Evolutionary conservation across 2,113 vertebrate genomes (phyloP).

Genomic region (Procapra przewalskii): DNA sequence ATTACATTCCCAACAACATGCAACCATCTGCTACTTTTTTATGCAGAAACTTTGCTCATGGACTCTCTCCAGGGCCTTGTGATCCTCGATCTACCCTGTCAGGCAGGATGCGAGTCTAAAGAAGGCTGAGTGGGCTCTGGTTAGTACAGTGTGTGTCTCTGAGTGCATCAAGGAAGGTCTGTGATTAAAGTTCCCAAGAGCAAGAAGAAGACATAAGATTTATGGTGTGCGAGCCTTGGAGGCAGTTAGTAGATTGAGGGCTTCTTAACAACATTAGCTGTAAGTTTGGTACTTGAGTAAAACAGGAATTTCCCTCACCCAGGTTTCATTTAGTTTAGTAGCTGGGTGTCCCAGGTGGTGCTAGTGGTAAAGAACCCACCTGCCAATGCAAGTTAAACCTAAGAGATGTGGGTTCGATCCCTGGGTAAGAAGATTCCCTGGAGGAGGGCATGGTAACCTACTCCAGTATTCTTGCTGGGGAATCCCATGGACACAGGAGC

Average conservation of each 20-base stretch:
- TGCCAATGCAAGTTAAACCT: neutral
- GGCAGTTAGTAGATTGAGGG: neutral
- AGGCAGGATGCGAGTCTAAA: accelerated
- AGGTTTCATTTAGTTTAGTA: slow-evolving; percentile 39
- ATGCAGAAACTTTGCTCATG: neutral
- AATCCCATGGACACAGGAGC: neutral
- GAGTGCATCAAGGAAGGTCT: neutral
- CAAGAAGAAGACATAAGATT: neutral
- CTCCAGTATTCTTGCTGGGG: neutral
- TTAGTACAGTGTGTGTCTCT: neutral
- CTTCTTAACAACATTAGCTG: slow-evolving; percentile 14
- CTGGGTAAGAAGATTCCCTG: neutral
- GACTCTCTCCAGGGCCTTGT: slow-evolving; percentile 3
- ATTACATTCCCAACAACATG: neutral
- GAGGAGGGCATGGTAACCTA: neutral
- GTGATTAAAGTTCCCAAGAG: neutral
- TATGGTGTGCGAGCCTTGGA: neutral
- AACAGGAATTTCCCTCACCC: slow-evolving; percentile 42
- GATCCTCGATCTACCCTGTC: neutral
- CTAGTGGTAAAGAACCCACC: neutral
- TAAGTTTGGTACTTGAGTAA: slow-evolving; percentile 12
- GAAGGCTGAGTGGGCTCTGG: neutral
- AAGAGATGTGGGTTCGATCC: neutral
- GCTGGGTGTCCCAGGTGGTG: neutral
- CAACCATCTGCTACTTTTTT: neutral